Conservation (phyloP, 1,140 invertebrate genomes). For the Caenorhabditis briggsae region DNA sequence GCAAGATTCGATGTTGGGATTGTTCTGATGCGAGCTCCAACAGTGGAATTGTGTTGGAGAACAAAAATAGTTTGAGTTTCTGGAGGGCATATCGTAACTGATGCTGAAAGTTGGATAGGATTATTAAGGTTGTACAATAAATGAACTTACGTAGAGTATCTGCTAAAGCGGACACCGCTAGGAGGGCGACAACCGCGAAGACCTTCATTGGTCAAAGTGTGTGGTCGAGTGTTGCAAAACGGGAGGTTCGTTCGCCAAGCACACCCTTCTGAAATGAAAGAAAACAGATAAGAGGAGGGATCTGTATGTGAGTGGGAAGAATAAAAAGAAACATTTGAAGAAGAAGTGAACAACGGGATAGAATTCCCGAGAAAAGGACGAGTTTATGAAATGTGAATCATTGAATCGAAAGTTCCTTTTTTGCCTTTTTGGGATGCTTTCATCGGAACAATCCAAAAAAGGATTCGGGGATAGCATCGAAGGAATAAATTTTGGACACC, state of each 20-base stretch:
- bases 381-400: slow-evolving; percentile 53
- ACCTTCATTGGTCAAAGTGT: slow-evolving; percentile 35
- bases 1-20: slow-evolving; percentile 68
- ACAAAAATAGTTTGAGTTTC: slow-evolving; percentile 71
- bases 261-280: slow-evolving; percentile 42
- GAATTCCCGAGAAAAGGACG: slow-evolving; percentile 5
- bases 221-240: slow-evolving; percentile 45
- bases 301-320: background rate
- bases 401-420: slow-evolving; percentile 35
- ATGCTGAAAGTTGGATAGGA: slow-evolving; percentile 20
- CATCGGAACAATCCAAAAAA: slow-evolving; percentile 5
- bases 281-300: slow-evolving; percentile 31
- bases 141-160: slow-evolving; percentile 30
- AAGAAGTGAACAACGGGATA: slow-evolving; percentile 10
- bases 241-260: slow-evolving; percentile 43
- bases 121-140: background rate
- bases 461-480: background rate
- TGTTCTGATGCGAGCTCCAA: slow-evolving; percentile 69
- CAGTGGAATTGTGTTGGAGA: slow-evolving; percentile 76
- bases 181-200: slow-evolving; percentile 47
- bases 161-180: slow-evolving; percentile 9
- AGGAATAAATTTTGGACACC: background rate
- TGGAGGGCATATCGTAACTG: slow-evolving; percentile 47
- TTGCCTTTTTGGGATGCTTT: background rate
- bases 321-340: slow-evolving; percentile 41